Evolutionary conservation across 1,140 invertebrate genomes (phyloP).

Genomic region (Drosophila bocki): DNA sequence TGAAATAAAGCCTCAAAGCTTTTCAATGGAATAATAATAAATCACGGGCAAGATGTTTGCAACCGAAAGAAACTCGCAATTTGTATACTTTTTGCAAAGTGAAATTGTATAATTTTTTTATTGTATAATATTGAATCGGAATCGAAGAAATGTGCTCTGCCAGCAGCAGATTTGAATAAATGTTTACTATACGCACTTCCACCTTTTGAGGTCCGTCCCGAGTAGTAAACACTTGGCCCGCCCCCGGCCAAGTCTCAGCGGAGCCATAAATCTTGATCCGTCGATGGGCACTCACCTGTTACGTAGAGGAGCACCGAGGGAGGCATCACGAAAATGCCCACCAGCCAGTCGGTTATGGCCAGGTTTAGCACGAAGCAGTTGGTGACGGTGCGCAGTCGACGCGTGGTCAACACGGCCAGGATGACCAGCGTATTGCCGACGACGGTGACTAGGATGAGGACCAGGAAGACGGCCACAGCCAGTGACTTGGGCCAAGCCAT

Average conservation of each 20-base stretch:
- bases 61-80: conserved; percentile 1
- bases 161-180: conserved; percentile 14
- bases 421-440: conserved; percentile 96
- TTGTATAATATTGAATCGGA: conserved; percentile 21
- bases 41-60: conserved; percentile 29
- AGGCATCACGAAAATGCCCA: conserved; percentile 97
- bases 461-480: conserved; percentile 85
- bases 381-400: conserved; percentile 95
- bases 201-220: conserved; percentile 2
- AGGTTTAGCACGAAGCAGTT: conserved; percentile 98
- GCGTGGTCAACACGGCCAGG: conserved; percentile 94
- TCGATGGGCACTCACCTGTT: conserved; percentile 86
- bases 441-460: conserved; percentile 88
- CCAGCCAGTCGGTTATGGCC: conserved; percentile 95
- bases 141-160: conserved; percentile 5
- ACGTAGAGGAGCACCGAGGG: conserved; percentile 91
- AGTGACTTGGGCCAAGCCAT: conserved; percentile 74
- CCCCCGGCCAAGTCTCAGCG: background rate
- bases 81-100: conserved; percentile 16
- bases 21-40: conserved; percentile 17
- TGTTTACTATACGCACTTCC: conserved; percentile 33
- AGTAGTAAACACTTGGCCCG: conserved; percentile 20
- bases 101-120: conserved; percentile 32
- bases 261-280: conserved; percentile 20
- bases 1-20: conserved; percentile 11